These are phyloP conservation scores for Ectobius pallidus DNA, from an alignment of 2,888 invertebrate genomes.

Conservation along the genomic window DNA sequence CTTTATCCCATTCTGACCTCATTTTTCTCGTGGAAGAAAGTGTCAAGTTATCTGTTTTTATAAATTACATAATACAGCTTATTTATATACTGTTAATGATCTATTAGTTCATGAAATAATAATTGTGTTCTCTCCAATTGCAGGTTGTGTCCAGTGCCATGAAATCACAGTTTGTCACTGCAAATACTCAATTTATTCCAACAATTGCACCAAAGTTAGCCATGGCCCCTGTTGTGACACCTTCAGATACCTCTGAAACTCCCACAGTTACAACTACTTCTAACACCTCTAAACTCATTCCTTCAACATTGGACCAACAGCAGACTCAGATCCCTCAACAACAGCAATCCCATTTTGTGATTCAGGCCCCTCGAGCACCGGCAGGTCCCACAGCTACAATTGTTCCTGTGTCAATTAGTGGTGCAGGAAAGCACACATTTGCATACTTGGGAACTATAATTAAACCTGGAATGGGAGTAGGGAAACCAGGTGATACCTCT, in stretches of 20 bases:
- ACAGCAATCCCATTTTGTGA: conserved; percentile 32
- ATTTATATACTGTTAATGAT: too few species aligned
- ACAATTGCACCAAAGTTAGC: conserved; percentile 39
- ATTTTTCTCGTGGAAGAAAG: too few species aligned
- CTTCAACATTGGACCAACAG: conserved; percentile 29
- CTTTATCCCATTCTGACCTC: too few species aligned
- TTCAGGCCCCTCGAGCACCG: conserved; percentile 34
- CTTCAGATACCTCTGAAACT: neutral
- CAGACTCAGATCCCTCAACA: neutral
- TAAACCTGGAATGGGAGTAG: conserved; percentile 49
- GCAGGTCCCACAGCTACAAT: conserved; percentile 41
- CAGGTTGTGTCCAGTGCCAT: conserved; percentile 32
- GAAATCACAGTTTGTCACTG: conserved; percentile 33
- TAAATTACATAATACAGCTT: too few species aligned
- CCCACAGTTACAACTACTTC: conserved; percentile 11
- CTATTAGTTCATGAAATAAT: too few species aligned
- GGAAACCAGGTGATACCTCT: conserved; percentile 24
- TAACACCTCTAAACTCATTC: conserved; percentile 34
- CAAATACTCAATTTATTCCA: conserved; percentile 42
- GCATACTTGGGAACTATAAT: conserved; percentile 64
- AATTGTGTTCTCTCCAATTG: too few species aligned
- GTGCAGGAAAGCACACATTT: conserved; percentile 56
- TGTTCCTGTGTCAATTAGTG: conserved; percentile 36
- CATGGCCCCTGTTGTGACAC: conserved; percentile 7
- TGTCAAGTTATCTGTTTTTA: too few species aligned